A percentile compares a stretch with the other conserved stretches of the same genome.
Conservation (phyloP, 2,888 invertebrate genomes). For the Drosophila neonasuta region DNA sequence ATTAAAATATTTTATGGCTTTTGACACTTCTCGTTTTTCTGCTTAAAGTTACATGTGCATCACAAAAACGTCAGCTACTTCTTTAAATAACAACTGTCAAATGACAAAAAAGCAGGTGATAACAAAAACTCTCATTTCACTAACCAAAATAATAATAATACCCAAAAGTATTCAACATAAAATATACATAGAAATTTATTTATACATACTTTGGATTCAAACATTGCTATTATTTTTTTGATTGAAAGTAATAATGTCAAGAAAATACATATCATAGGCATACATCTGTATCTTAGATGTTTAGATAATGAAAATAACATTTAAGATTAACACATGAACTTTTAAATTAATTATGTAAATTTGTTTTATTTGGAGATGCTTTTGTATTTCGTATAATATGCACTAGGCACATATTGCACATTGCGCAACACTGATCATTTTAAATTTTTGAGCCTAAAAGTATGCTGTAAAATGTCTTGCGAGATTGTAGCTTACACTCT, state of each 20-base stretch:
- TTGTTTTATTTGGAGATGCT: no score
- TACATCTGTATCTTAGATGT: no score
- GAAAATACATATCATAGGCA: no score
- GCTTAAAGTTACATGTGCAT: slow-evolving; percentile 3
- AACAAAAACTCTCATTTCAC: slow-evolving; percentile 9
- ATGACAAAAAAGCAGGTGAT: slow-evolving; percentile 46
- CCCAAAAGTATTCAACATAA: slow-evolving; percentile 10
- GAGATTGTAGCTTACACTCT: slow-evolving; percentile 21
- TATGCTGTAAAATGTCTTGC: slow-evolving; percentile 25
- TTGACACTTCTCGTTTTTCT: background rate
- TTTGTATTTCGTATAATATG: no score
- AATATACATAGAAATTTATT: background rate
- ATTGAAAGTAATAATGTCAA: no score
- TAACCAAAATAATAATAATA: slow-evolving; percentile 10
- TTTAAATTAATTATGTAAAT: no score
- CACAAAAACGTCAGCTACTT: slow-evolving; percentile 51
- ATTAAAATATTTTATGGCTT: slow-evolving; percentile 70
- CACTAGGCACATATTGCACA: no score
- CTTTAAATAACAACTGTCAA: slow-evolving; percentile 66
- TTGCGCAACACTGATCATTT: background rate
- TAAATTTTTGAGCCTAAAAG: slow-evolving; percentile 33
- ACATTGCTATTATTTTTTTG: no score
- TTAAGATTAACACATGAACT: no score
- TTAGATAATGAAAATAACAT: no score
- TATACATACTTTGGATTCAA: no score